phyloP scores from a whole-genome alignment of 1,140 invertebrate species.

The Onthophagus taurus region DNA sequence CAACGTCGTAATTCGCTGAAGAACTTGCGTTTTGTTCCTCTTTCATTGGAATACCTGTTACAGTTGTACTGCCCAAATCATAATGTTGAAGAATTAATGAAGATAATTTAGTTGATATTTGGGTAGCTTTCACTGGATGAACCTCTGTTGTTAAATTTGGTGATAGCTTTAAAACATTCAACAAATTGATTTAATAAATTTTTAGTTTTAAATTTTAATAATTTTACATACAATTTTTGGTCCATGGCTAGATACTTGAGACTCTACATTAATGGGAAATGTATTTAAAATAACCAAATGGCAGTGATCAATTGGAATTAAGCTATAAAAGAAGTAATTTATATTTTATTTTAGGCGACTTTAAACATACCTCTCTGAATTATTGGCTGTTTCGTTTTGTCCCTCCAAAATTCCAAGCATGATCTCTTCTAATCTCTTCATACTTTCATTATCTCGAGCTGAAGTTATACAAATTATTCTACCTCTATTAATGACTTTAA shows the following conservation, averaged over 20 bases:
- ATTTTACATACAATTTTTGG: constrained; percentile 46
- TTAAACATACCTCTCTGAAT: constrained; percentile 51
- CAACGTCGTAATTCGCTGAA: constrained; percentile 96
- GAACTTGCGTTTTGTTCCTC: constrained; percentile 98
- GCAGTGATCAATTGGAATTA: constrained; percentile 71
- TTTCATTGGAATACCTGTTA: constrained; percentile 98
- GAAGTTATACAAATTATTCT: constrained; percentile 84
- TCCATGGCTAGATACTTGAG: constrained; percentile 60
- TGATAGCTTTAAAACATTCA: constrained; percentile 45
- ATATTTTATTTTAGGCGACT: too few relatives aligned
- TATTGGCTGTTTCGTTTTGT: constrained; percentile 66
- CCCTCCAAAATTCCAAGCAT: constrained; percentile 67
- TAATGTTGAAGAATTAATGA: constrained; percentile 77
- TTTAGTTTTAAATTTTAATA: constrained; percentile 8
- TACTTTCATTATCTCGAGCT: constrained; percentile 71
- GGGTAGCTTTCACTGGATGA: constrained; percentile 55
- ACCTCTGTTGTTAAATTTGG: constrained; percentile 57
- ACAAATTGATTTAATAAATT: not conserved
- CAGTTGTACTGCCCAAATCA: constrained; percentile 87
- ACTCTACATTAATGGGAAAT: constrained; percentile 65
- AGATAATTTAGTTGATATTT: constrained; percentile 56
- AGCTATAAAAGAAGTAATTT: constrained; percentile 52
- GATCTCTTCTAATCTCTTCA: constrained; percentile 75
- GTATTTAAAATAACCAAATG: constrained; percentile 85
- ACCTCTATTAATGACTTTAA: constrained; percentile 48